phyloP scores from a whole-genome alignment of 2,113 vertebrate species.

The Nothobranchius furzeri region DNA sequence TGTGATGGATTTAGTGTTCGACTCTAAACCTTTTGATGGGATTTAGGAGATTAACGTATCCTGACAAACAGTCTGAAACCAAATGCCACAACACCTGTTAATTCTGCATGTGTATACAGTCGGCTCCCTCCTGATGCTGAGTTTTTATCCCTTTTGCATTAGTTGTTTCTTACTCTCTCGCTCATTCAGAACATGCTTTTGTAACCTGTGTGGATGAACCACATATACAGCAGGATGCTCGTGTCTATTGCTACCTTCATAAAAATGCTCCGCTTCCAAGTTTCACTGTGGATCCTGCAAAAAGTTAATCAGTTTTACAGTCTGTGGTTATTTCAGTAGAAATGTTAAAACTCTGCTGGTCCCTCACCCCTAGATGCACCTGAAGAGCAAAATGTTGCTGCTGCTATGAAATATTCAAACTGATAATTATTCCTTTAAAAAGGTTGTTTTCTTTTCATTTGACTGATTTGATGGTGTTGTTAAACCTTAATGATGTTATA shows the following conservation, averaged over 20 bases:
- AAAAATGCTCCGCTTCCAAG: no score
- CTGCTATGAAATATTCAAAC: neutral
- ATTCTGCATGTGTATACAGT: neutral
- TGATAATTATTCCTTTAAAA: neutral
- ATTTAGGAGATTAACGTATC: conserved; percentile 3
- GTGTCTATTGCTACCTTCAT: no score
- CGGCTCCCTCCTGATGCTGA: neutral
- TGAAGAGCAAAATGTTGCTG: neutral
- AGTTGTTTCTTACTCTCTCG: neutral
- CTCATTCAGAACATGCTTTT: no score
- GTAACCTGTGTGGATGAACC: neutral
- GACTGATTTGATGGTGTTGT: neutral
- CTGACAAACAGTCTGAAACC: neutral
- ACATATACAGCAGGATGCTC: no score
- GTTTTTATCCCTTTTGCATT: neutral
- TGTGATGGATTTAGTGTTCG: conserved; percentile 3
- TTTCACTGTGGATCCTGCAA: no score
- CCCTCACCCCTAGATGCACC: neutral
- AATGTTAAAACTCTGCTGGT: no score
- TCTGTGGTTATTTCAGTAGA: no score
- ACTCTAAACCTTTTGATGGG: neutral
- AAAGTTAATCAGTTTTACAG: no score
- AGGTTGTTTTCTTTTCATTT: neutral
- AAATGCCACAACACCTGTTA: neutral
- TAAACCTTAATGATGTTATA: neutral